Base-by-base conservation (phyloP, 1,140 invertebrate genomes). In the Drosophila rufa region DNA sequence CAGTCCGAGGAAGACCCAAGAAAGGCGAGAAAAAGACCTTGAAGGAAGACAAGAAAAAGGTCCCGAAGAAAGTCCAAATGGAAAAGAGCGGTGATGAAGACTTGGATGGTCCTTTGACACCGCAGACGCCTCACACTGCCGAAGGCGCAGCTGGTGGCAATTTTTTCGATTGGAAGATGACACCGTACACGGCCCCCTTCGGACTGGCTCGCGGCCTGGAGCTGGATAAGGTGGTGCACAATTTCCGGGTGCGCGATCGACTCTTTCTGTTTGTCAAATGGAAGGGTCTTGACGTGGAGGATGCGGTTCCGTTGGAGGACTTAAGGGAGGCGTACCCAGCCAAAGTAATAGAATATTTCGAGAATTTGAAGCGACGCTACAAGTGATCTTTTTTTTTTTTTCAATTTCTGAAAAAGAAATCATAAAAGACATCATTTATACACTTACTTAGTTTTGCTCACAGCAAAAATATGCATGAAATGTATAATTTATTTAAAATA, bases 241-340 rank as follows among this genome's bases (percentile, higher is more conserved):
- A 46, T 12, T 71, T 25, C 30, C 14, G 12, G 6, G 1, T 79
- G 2, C 1, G 1, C 3, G 6, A 57, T 0, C 2, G 42, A 0
- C 4, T 38, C 3, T 79, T 55, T 22, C 36, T 79, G 9, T 53
- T 65, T 25, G 66, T 71, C 8, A 25, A 25, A 6, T 79, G 76
- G 76, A 55, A 65, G n/a, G 75, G 42, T 19, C 8, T 19, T 17
- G 3, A 8, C 0, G 4, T 1, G 12, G 14, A 51, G 12, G 76
- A 79, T 42, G 38, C 43, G 3, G 42, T 79, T 11, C 43, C 12
- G 0, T 3, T 79, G 0, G 30, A 70, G 1, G 43, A 79, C 0
- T 6, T 79, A 1, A 46, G 14, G 17, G n/a, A 65, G 8, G 0
- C 22, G 2, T 73, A 73, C 30, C 67, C 66, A 5, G 12, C 14